Evolutionary conservation across 2,888 invertebrate species (phyloP).

Genomic region (Thalpophila matura): DNA sequence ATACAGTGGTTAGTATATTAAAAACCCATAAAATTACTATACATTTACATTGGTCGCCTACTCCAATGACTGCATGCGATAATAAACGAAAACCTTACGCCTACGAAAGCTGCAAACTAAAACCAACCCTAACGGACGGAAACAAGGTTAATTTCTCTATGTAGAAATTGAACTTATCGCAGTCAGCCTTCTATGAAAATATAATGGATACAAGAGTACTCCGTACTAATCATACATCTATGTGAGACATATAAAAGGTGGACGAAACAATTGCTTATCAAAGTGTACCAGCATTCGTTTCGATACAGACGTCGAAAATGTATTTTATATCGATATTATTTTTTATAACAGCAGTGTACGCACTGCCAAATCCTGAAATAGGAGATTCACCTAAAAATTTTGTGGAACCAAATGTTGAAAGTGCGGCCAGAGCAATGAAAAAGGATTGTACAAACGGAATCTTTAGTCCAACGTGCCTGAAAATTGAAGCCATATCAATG

Average conservation of each 20-base stretch:
- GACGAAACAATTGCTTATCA: slow-evolving; percentile 83
- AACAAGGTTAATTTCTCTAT: slow-evolving; percentile 58
- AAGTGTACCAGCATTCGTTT: slow-evolving; percentile 78
- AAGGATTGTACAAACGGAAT: slow-evolving; percentile 85
- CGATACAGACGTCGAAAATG: slow-evolving; percentile 82
- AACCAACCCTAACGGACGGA: slow-evolving; percentile 53
- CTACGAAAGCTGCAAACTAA: slow-evolving; percentile 47
- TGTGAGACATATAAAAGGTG: slow-evolving; percentile 88
- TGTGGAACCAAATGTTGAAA: slow-evolving; percentile 74
- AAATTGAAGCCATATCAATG: slow-evolving; percentile 85
- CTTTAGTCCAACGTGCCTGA: slow-evolving; percentile 84
- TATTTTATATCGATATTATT: slow-evolving; percentile 71
- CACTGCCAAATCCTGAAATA: slow-evolving; percentile 81
- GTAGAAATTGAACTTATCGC: slow-evolving; percentile 73
- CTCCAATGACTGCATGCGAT: slow-evolving; percentile 81
- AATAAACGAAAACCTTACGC: slow-evolving; percentile 77
- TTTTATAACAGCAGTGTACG: slow-evolving; percentile 69
- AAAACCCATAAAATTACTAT: slow-evolving; percentile 71
- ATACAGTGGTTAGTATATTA: slow-evolving; percentile 64
- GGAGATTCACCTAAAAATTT: slow-evolving; percentile 65
- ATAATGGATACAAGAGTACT: slow-evolving; percentile 84
- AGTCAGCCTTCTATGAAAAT: slow-evolving; percentile 89
- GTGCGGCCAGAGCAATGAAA: slow-evolving; percentile 73
- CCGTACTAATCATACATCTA: slow-evolving; percentile 82
- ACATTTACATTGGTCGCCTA: slow-evolving; percentile 74